These are phyloP conservation scores for Lacerta agilis DNA, from an alignment of 2,797 vertebrate species.

Conservation along the genomic window DNA sequence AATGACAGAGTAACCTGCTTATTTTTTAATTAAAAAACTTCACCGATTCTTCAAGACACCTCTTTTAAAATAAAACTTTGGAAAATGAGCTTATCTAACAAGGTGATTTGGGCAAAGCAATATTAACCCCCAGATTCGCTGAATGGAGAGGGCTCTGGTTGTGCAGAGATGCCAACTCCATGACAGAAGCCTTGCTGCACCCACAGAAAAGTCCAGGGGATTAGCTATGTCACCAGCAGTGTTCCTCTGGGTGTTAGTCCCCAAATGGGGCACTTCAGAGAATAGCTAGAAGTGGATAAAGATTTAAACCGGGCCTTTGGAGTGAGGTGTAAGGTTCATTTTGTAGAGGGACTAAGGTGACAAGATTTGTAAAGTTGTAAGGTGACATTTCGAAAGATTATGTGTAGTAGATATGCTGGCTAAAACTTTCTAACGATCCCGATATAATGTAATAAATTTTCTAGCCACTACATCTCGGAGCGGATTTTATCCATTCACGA, in stretches of 20 bases:
- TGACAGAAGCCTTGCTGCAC: neutral
- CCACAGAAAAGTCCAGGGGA: neutral
- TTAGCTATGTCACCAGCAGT: too few relatives aligned
- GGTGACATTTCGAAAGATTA: slow-evolving; percentile 33
- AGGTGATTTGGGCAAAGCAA: neutral
- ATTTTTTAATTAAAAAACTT: slow-evolving; percentile 36
- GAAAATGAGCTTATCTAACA: slow-evolving; percentile 19
- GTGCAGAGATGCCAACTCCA: neutral
- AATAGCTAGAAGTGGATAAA: slow-evolving; percentile 36
- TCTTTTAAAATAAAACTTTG: neutral
- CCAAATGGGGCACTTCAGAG: too few relatives aligned
- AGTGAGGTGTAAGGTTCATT: slow-evolving; percentile 50
- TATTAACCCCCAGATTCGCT: neutral
- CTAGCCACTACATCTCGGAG: slow-evolving; percentile 59
- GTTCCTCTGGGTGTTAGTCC: too few relatives aligned
- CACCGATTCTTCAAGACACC: neutral
- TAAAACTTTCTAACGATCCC: slow-evolving; percentile 64
- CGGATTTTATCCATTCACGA: slow-evolving; percentile 68
- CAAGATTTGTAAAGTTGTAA: too few relatives aligned
- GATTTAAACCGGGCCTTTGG: slow-evolving; percentile 67
- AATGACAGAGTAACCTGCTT: slow-evolving; percentile 22
- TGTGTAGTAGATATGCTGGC: slow-evolving; percentile 45
- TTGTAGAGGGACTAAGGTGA: slow-evolving; percentile 4
- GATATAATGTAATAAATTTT: slow-evolving; percentile 64
- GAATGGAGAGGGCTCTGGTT: neutral